phyloP scores from a whole-genome alignment of 1,140 invertebrate species.

The Scaptomyza graminum region DNA sequence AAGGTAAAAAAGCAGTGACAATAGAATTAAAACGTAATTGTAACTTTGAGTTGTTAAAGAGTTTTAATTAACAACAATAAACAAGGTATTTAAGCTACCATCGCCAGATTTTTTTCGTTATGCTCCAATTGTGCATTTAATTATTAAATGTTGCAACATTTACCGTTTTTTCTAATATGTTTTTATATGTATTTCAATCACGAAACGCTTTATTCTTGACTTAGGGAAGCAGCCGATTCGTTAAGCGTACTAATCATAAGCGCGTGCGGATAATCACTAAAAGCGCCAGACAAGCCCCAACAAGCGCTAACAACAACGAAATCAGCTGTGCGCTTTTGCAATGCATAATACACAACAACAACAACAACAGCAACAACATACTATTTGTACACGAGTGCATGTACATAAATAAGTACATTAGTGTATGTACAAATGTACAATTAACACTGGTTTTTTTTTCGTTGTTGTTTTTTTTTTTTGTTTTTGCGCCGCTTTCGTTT shows the following conservation, averaged over 20 bases:
- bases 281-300: conserved; percentile 15
- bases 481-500: conserved; percentile 62
- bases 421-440: conserved; percentile 18
- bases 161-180: conserved; percentile 14
- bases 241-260: conserved; percentile 57
- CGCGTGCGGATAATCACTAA: conserved; percentile 67
- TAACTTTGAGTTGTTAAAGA: neutral
- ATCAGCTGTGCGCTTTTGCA: conserved; percentile 29
- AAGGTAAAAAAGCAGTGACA: no score
- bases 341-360: conserved; percentile 21
- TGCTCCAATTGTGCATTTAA: conserved; percentile 26
- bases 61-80: neutral
- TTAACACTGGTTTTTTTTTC: conserved; percentile 34
- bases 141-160: conserved; percentile 18
- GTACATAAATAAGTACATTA: neutral
- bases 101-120: neutral
- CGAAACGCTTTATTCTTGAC: neutral
- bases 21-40: no score
- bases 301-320: neutral
- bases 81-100: neutral
- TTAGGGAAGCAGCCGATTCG: conserved; percentile 7
- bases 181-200: neutral
- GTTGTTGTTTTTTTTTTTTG: no score
- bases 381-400: neutral
- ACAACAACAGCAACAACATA: conserved; percentile 20